phyloP scores from a whole-genome alignment of 2,797 vertebrate genomes.

The Psittacula derbiana region DNA sequence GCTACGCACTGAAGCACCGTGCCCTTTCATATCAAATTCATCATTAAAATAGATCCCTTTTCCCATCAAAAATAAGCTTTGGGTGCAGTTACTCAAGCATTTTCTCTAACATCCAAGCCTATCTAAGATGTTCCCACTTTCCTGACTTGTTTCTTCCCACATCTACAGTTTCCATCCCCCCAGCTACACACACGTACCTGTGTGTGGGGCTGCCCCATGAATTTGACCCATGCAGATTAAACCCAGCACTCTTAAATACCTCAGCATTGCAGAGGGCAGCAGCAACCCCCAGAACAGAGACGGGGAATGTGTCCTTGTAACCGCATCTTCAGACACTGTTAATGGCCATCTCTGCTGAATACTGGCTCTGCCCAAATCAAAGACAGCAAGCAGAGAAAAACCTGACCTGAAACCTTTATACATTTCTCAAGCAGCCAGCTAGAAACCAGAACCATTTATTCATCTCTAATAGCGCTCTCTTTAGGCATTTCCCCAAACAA shows the following conservation, averaged over 20 bases:
- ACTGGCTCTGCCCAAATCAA: not conserved
- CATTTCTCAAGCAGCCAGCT: not conserved
- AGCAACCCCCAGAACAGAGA: not conserved
- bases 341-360: not conserved
- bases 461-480: not conserved
- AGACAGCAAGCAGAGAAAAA: not conserved
- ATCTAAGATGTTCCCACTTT: not conserved
- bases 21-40: conserved; percentile 56
- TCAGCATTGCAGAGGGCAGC: not conserved
- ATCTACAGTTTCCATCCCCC: not conserved
- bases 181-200: not conserved
- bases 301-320: rapidly evolving
- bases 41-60: conserved; percentile 38
- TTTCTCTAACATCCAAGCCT: not conserved
- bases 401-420: not conserved
- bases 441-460: not conserved
- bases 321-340: not conserved
- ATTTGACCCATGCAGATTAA: not conserved
- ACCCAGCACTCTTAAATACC: rapidly evolving
- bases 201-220: not conserved
- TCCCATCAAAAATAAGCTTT: not conserved
- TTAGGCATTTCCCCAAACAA: not conserved
- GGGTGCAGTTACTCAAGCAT: not conserved
- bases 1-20: conserved; percentile 1
- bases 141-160: not conserved